Conservation (phyloP, 2,797 vertebrate genomes). For the Paguma larvata region DNA sequence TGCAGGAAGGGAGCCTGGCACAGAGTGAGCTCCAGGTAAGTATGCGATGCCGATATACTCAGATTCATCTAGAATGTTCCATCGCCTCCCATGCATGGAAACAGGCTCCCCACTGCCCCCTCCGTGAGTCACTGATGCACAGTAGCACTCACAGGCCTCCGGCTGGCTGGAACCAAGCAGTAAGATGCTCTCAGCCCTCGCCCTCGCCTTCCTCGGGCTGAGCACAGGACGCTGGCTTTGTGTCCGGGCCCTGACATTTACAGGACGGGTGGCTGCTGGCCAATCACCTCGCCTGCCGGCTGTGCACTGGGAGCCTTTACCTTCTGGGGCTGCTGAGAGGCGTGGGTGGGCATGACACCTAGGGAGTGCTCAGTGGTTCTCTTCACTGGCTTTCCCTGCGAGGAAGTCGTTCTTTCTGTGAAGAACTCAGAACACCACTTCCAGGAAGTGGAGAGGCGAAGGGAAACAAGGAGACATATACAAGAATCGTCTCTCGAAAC, state of each 20-base stretch:
- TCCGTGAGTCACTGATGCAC: rapidly evolving
- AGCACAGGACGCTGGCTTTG: background rate
- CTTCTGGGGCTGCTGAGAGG: background rate
- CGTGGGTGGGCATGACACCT: rapidly evolving
- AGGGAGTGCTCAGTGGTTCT: background rate
- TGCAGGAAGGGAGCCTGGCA: background rate
- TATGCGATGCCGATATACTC: background rate
- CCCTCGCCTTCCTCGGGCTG: background rate
- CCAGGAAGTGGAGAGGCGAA: background rate
- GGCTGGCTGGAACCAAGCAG: rapidly evolving
- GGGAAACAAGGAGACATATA: background rate
- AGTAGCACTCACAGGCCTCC: background rate
- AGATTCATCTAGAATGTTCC: background rate
- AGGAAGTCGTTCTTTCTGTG: background rate
- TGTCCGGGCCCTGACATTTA: background rate
- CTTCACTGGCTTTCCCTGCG: background rate
- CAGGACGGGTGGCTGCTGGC: rapidly evolving
- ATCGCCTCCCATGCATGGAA: rapidly evolving
- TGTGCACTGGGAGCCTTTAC: background rate
- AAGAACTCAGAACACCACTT: background rate
- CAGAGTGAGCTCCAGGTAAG: background rate
- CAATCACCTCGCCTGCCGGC: background rate
- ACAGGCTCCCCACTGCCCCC: background rate
- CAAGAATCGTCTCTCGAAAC: background rate
- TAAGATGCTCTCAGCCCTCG: rapidly evolving